These are phyloP conservation scores for Dryococelus australis DNA, from an alignment of 2,888 invertebrate species.

Conservation along the genomic window DNA sequence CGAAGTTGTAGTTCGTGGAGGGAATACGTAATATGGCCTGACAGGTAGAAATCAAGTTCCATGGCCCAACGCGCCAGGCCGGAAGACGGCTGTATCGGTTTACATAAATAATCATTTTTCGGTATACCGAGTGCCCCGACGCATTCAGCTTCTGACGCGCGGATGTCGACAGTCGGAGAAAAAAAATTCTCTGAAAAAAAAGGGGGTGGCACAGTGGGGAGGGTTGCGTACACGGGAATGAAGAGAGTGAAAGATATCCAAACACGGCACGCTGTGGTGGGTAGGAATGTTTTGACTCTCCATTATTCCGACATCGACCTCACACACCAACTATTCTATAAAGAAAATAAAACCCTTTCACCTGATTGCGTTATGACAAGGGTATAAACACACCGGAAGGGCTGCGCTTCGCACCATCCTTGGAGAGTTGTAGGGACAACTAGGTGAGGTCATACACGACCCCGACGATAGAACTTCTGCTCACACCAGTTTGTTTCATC, in stretches of 20 bases:
- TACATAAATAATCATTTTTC: background rate
- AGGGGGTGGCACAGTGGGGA: background rate
- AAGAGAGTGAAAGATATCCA: slow-evolving; percentile 6
- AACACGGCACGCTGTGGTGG: background rate
- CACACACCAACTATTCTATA: background rate
- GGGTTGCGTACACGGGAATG: background rate
- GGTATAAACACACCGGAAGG: background rate
- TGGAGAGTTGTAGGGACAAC: background rate
- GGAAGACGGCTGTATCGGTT: background rate
- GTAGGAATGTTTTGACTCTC: background rate
- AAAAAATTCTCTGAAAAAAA: background rate
- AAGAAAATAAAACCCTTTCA: background rate
- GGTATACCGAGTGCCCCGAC: background rate
- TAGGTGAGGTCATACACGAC: background rate
- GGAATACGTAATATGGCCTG: background rate
- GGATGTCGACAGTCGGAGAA: background rate
- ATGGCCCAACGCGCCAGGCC: background rate
- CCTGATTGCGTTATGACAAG: background rate
- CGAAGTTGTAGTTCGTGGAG: no score
- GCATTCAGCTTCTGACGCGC: background rate
- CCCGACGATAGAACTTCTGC: background rate
- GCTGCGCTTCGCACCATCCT: background rate
- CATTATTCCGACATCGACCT: background rate
- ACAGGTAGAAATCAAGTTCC: slow-evolving; percentile 16
- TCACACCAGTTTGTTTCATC: no score